phyloP scores from a whole-genome alignment of 2,113 vertebrate genomes.

The Labrus mixtus region DNA sequence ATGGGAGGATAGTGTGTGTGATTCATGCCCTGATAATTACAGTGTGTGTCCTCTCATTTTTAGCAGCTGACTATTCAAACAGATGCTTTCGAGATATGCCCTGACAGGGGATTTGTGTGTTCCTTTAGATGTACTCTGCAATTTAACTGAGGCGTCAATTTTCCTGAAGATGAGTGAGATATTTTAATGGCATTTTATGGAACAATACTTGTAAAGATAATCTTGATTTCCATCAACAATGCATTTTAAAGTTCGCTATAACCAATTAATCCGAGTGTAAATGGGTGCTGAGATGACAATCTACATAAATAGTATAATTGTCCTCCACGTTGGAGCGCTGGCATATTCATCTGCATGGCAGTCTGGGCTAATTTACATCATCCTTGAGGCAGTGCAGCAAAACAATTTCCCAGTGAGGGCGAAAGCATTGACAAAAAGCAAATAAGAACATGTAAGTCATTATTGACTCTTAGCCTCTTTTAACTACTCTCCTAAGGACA shows the following conservation, averaged over 20 bases:
- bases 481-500: conserved; percentile 79
- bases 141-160: conserved; percentile 11
- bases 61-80: conserved; percentile 70
- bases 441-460: conserved; percentile 79
- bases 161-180: not conserved
- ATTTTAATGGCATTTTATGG: conserved; percentile 40
- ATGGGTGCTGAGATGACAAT: conserved; percentile 31
- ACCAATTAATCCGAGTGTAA: conserved; percentile 59
- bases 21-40: conserved; percentile 77
- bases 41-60: conserved; percentile 64
- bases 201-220: conserved; percentile 26
- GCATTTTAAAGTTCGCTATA: conserved; percentile 8
- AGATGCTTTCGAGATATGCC: conserved; percentile 53
- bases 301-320: conserved; percentile 60
- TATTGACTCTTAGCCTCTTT: conserved; percentile 81
- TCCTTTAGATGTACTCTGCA: conserved; percentile 9
- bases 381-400: conserved; percentile 76
- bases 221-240: conserved; percentile 38
- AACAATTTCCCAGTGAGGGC: conserved; percentile 72
- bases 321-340: conserved; percentile 42
- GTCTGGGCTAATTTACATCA: conserved; percentile 70
- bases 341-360: conserved; percentile 48
- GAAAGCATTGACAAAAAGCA: conserved; percentile 70
- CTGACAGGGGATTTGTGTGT: conserved; percentile 18
- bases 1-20: conserved; percentile 65